Percentiles rank a stretch among this genome's conserved stretches.
phyloP scores from a whole-genome alignment of 2,113 vertebrate species.

The Crotophaga sulcirostris region DNA sequence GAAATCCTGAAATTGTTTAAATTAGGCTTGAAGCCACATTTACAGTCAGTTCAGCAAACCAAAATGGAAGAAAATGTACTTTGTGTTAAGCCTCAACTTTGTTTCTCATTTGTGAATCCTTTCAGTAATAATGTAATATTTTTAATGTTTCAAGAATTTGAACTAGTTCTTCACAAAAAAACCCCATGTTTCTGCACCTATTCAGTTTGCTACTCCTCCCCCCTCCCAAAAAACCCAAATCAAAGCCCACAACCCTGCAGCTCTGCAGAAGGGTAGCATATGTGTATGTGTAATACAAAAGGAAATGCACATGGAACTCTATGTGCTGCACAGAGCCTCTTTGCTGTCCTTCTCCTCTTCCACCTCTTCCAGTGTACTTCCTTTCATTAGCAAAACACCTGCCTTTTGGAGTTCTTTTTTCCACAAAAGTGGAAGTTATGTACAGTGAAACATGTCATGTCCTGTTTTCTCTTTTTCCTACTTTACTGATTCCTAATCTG shows the following conservation, averaged over 20 bases:
- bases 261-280: neutral
- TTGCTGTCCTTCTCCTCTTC: neutral
- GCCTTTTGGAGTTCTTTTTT: neutral
- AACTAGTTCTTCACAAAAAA: neutral
- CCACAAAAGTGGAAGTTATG: neutral
- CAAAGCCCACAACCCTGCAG: neutral
- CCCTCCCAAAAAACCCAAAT: neutral
- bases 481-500: neutral
- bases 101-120: neutral
- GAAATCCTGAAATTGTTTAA: neutral
- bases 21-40: neutral
- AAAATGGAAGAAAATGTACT: neutral
- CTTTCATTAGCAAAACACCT: neutral
- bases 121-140: neutral
- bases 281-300: neutral
- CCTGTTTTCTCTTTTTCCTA: neutral
- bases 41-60: neutral
- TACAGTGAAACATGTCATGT: neutral
- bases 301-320: fast-evolving
- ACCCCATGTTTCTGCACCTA: fast-evolving
- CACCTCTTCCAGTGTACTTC: neutral
- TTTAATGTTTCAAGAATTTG: neutral
- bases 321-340: neutral
- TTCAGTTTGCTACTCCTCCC: neutral
- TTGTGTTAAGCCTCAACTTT: neutral